Evolutionary conservation across 2,888 invertebrate genomes (phyloP).

Genomic region (Mythimna loreyi): DNA sequence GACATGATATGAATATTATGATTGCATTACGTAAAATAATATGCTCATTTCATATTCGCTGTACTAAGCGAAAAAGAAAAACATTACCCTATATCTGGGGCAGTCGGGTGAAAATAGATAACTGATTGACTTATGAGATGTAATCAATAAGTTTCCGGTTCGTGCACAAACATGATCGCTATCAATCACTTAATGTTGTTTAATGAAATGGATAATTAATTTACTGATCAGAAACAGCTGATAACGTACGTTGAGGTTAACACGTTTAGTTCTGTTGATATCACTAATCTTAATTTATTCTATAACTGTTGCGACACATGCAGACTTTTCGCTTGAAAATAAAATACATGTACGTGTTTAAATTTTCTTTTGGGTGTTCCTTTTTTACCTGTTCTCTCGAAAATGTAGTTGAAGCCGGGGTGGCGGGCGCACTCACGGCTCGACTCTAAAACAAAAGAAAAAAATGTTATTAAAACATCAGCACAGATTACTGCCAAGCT

Average conservation of each 20-base stretch:
- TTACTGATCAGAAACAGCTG: conserved; percentile 30
- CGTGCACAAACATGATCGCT: conserved; percentile 33
- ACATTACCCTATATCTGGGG: not conserved
- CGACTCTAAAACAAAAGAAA: conserved; percentile 85
- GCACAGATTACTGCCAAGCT: conserved; percentile 48
- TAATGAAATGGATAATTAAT: conserved; percentile 38
- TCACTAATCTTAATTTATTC: conserved; percentile 9
- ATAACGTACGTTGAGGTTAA: conserved; percentile 31
- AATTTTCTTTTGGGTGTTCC: not conserved
- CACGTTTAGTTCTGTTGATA: not conserved
- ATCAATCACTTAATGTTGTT: conserved; percentile 43
- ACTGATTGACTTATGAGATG: conserved; percentile 8
- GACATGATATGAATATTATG: conserved; percentile 36
- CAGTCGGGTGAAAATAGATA: not conserved
- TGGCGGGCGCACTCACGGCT: conserved; percentile 88
- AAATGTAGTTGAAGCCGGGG: conserved; percentile 81
- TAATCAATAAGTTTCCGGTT: conserved; percentile 40
- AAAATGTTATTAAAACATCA: conserved; percentile 47
- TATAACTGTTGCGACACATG: not conserved
- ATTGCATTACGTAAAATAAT: conserved; percentile 44
- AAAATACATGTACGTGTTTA: not conserved
- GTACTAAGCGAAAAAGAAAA: conserved; percentile 9
- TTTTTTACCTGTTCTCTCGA: conserved; percentile 82
- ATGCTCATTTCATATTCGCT: conserved; percentile 33
- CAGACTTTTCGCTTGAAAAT: not conserved